Percentiles rank a stretch among this genome's conserved stretches.
These are phyloP conservation scores for Lasiurus cinereus DNA, from an alignment of 2,113 vertebrate species.

Conservation along the genomic window DNA sequence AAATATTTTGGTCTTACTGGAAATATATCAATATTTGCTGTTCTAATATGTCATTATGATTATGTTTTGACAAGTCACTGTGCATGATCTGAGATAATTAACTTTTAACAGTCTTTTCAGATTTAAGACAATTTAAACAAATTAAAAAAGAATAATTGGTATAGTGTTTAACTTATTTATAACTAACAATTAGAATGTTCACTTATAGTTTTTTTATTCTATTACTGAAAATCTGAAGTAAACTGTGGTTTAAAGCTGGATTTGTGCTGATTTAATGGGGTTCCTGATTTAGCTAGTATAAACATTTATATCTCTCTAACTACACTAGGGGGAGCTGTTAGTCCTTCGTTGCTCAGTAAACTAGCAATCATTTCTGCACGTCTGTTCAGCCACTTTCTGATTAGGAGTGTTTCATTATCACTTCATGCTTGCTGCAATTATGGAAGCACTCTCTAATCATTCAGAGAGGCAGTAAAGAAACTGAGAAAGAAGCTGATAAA, in stretches of 20 bases:
- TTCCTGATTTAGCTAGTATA: neutral
- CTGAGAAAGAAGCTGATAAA: slow-evolving; percentile 60
- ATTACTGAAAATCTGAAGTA: neutral
- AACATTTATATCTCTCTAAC: neutral
- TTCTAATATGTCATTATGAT: neutral
- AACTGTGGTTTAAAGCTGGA: neutral
- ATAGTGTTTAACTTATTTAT: neutral
- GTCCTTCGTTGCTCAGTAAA: neutral
- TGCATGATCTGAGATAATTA: neutral
- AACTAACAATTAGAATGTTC: neutral
- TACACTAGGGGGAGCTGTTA: slow-evolving; percentile 44
- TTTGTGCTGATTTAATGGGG: neutral
- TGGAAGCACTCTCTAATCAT: slow-evolving; percentile 51
- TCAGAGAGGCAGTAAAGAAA: neutral
- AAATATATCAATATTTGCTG: neutral
- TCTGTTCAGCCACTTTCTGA: slow-evolving; percentile 26
- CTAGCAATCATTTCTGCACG: rapidly evolving
- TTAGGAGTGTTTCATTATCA: slow-evolving; percentile 29
- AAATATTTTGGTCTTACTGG: slow-evolving; percentile 15
- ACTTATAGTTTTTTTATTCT: neutral
- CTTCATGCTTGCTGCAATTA: slow-evolving; percentile 42
- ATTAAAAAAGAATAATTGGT: neutral
- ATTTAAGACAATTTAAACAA: slow-evolving; percentile 8
- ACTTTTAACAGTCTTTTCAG: neutral
- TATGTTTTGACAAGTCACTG: too few species aligned